Conservation (phyloP, 2,113 vertebrate genomes). For the Vulpes lagopus region DNA sequence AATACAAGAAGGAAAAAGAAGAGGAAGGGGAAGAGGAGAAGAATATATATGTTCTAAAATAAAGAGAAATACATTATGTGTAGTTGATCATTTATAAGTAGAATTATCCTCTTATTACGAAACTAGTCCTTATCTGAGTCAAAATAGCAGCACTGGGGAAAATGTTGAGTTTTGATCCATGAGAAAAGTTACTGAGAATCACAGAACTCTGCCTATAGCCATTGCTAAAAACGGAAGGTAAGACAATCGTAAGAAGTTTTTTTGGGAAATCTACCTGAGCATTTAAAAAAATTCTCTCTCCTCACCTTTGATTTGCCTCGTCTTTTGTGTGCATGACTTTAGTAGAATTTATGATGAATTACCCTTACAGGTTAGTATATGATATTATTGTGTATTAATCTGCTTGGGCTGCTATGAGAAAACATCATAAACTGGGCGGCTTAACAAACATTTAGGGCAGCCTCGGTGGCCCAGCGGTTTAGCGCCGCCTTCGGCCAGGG, state of each 20-base stretch:
- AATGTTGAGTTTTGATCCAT: background rate
- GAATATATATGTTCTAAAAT: background rate
- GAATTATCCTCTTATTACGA: background rate
- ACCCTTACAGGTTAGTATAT: background rate
- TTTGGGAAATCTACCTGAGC: background rate
- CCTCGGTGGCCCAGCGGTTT: too few relatives aligned
- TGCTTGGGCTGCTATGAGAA: background rate
- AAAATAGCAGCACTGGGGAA: background rate
- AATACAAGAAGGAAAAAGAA: background rate
- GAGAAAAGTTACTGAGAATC: background rate
- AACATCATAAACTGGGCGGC: background rate
- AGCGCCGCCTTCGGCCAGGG: too few relatives aligned
- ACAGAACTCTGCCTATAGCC: background rate
- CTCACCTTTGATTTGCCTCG: background rate
- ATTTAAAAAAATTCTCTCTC: background rate
- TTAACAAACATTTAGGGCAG: background rate
- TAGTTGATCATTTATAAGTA: background rate
- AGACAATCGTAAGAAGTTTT: background rate
- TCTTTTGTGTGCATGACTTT: background rate
- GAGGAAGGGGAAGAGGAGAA: background rate
- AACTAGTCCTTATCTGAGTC: background rate
- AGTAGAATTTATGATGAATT: background rate
- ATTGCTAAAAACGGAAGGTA: background rate
- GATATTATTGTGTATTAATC: background rate
- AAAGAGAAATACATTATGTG: background rate